A percentile compares a stretch with the other conserved stretches of the same genome.
Evolutionary conservation across 2,888 invertebrate genomes (phyloP).

Genomic region (Ennomos erosarius): DNA sequence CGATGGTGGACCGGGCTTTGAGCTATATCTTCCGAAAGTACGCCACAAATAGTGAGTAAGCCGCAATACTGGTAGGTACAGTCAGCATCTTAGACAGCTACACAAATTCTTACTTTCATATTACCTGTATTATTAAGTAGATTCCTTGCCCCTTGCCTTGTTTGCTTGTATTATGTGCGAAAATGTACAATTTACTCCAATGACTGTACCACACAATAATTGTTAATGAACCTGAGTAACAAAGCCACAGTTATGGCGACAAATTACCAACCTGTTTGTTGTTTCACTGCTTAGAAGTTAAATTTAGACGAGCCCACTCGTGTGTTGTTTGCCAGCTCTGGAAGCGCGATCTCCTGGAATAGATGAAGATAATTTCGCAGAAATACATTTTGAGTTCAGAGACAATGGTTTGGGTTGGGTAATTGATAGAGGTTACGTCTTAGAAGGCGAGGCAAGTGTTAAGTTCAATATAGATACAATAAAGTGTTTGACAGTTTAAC

Average conservation of each 20-base stretch:
- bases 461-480: too few relatives aligned
- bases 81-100: too few relatives aligned
- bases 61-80: too few relatives aligned
- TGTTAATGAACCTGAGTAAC: conserved; percentile 36
- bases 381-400: conserved; percentile 11
- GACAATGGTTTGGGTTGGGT: conserved; percentile 36
- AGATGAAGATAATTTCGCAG: conserved; percentile 13
- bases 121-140: too few relatives aligned
- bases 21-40: conserved; percentile 60
- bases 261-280: conserved; percentile 5
- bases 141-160: too few relatives aligned
- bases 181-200: not conserved
- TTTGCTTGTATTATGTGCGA: too few relatives aligned
- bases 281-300: conserved; percentile 11
- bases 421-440: conserved; percentile 36
- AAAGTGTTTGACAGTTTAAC: too few relatives aligned
- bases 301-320: conserved; percentile 1
- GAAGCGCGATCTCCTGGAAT: conserved; percentile 9
- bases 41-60: conserved; percentile 54
- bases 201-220: conserved; percentile 10
- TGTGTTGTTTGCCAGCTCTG: conserved; percentile 8
- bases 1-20: conserved; percentile 65
- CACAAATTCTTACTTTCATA: too few relatives aligned
- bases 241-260: conserved; percentile 16
- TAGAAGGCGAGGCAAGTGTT: not conserved